These are phyloP conservation scores for Tenrec ecaudatus DNA, from an alignment of 2,113 vertebrate genomes.

Conservation along the genomic window DNA sequence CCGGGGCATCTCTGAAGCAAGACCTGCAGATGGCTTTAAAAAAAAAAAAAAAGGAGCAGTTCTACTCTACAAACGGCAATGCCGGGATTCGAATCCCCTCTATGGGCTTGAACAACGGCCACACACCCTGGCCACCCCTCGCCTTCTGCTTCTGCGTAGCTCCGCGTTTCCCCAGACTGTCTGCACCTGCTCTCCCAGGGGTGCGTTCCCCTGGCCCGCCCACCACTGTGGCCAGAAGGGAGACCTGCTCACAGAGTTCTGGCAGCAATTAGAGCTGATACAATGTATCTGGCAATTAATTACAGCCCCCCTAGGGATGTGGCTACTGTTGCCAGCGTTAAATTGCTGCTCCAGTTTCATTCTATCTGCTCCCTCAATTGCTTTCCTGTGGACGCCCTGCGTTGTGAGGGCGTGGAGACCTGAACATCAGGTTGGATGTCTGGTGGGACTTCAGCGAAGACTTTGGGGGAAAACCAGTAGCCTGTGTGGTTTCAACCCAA, in stretches of 20 bases:
- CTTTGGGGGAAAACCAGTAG: background rate
- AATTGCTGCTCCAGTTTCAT: background rate
- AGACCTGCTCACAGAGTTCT: background rate
- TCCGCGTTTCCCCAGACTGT: background rate
- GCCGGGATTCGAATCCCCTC: background rate
- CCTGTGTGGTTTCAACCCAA: background rate
- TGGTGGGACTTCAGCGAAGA: conserved; percentile 18
- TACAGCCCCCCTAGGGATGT: background rate
- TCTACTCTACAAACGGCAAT: background rate
- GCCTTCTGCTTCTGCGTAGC: background rate
- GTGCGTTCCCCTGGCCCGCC: background rate
- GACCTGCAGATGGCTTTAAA: background rate
- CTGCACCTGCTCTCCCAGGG: background rate
- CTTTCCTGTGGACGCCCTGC: background rate
- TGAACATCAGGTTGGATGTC: background rate
- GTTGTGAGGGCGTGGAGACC: background rate
- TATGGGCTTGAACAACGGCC: background rate
- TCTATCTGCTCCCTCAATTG: background rate
- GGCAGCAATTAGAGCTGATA: conserved; percentile 18
- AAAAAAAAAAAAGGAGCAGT: background rate
- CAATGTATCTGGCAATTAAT: conserved; percentile 42
- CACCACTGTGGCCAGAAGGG: background rate
- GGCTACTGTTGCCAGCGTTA: background rate
- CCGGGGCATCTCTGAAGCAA: background rate
- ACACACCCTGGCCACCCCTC: background rate